These are phyloP conservation scores for Bostrychus sinensis DNA, from an alignment of 2,113 vertebrate species.

Conservation along the genomic window DNA sequence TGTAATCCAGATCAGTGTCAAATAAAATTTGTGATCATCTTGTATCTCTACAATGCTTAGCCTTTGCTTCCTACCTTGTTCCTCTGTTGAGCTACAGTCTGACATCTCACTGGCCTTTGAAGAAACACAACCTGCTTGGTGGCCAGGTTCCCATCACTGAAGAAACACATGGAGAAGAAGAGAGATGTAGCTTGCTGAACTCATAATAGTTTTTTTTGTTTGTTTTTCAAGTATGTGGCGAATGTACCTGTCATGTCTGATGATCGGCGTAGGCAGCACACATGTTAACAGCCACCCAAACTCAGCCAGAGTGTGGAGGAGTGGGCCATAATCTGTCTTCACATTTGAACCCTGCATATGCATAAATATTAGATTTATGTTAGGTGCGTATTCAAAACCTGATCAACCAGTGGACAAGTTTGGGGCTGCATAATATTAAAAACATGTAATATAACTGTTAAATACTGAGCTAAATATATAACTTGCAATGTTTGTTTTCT, in stretches of 20 bases:
- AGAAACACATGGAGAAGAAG: conserved; percentile 27
- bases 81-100: conserved; percentile 25
- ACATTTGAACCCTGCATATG: conserved; percentile 87
- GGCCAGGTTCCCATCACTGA: conserved; percentile 94
- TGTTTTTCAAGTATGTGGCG: background rate
- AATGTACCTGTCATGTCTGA: conserved; percentile 91
- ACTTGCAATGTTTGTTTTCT: too few relatives aligned
- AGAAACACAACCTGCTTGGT: conserved; percentile 97
- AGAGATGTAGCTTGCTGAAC: background rate
- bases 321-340: conserved; percentile 94
- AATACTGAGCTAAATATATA: too few relatives aligned
- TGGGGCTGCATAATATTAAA: too few relatives aligned
- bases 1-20: too few relatives aligned
- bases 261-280: conserved; percentile 91
- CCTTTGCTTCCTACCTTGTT: conserved; percentile 64
- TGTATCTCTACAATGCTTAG: background rate
- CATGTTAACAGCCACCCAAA: conserved; percentile 97
- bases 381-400: too few relatives aligned
- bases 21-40: background rate
- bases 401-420: too few relatives aligned
- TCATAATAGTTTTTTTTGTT: background rate
- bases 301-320: conserved; percentile 94
- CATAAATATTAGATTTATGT: too few relatives aligned
- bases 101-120: conserved; percentile 86
- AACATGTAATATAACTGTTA: too few relatives aligned